Conservation (phyloP, 1,140 invertebrate genomes). For the Drosophila pectinifera region DNA sequence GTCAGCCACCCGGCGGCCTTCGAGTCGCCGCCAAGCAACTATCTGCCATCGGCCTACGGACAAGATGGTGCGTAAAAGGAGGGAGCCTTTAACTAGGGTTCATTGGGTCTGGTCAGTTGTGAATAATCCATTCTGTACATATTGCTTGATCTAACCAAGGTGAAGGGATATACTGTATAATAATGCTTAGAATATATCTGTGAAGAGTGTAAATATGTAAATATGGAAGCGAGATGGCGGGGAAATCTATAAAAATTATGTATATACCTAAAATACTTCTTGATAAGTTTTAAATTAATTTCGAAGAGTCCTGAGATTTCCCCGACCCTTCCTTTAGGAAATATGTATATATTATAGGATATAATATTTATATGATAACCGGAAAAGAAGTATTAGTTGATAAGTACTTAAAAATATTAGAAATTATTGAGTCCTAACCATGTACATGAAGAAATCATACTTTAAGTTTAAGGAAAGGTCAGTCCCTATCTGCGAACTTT, state of each 20-base stretch:
- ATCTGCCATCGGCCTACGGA: constrained; percentile 79
- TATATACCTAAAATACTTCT: background rate
- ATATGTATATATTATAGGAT: background rate
- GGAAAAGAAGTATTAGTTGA: background rate
- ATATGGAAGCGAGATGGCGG: background rate
- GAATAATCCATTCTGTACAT: constrained; percentile 34
- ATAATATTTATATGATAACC: background rate
- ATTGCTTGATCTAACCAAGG: constrained; percentile 12
- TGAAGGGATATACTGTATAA: too few relatives aligned
- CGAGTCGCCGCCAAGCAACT: constrained; percentile 77
- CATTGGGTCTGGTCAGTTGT: background rate
- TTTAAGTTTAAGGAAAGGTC: too few relatives aligned
- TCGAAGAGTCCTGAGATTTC: background rate
- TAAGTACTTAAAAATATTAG: background rate
- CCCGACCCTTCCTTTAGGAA: background rate
- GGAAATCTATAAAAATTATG: background rate
- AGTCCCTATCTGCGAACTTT: too few relatives aligned
- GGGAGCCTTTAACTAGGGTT: background rate
- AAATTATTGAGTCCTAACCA: background rate
- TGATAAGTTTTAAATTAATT: background rate
- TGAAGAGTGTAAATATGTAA: background rate
- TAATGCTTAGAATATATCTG: too few relatives aligned
- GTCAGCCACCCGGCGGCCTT: constrained; percentile 76
- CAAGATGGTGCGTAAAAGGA: constrained; percentile 78
- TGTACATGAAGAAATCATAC: too few relatives aligned